Base-by-base conservation (phyloP, 2,888 invertebrate species). In the Elmis aenea region DNA sequence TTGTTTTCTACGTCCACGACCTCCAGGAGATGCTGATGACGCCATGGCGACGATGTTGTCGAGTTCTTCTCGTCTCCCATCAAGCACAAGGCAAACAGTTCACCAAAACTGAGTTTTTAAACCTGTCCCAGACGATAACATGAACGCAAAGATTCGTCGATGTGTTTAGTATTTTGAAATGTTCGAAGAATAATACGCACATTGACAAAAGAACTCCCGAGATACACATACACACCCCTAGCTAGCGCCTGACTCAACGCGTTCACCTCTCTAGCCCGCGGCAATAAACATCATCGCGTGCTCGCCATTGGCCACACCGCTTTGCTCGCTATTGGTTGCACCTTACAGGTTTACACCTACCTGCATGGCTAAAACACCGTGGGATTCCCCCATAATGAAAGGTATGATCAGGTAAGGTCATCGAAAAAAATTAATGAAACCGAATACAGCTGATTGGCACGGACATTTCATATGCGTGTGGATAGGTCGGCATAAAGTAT, bases 1-100 rank as follows among this genome's bases (percentile, higher is more conserved):
- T 62, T 78, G 77, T 65, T 78, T 78, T 61, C 77, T 64, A 41
- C 73, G 64, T 45, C 71, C 70, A 50, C 69, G 62, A 43, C 58
- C 57, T 43, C 57, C 62, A 45, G 61, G 44, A 44, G 51, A 48
- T 47, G 52, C 38, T 42, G 54, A 45, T 48, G 54, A 52, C 50
- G 53, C 52, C 58, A 59, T 57, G 48, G 52, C 54, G 51, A 42
- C 39, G 30, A 42, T 42, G 43, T 46, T 46, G 45, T 28, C 26
- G 50, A 45, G 47, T 43, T 52, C 50, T 49, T 51, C 48, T 46
- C 44, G 57, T 48, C 58, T 59, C 61, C 64, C 66, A 66, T 66
- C 55, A 62, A 65, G 61, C 51, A 55, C 58, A 46, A 38, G 34
- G 29, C 39, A 25, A 29, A 46, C 35, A 26, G 30, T 41, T 38